Evolutionary conservation across 2,888 invertebrate species (phyloP).

Genomic region (Eustalomyia histrio): DNA sequence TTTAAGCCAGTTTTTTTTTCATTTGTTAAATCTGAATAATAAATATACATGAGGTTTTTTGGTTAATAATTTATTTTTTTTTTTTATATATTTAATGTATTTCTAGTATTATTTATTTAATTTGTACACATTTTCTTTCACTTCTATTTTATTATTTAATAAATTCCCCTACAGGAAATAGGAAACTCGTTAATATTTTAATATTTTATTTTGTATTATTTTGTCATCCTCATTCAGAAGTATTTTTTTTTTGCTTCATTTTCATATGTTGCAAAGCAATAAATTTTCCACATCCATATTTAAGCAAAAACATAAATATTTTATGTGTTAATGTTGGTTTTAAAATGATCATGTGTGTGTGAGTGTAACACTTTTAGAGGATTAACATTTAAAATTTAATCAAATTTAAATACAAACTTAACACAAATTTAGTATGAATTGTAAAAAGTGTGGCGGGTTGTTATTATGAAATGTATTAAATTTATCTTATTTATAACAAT

Average conservation of each 20-base stretch:
- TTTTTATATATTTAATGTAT: neutral
- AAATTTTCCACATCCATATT: slow-evolving; percentile 1
- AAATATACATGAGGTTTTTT: too few relatives aligned
- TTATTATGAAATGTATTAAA: too few relatives aligned
- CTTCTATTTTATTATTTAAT: neutral
- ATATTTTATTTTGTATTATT: neutral
- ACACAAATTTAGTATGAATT: neutral
- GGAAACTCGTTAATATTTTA: neutral
- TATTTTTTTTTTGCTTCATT: neutral
- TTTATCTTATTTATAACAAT: too few relatives aligned
- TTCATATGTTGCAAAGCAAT: slow-evolving; percentile 1
- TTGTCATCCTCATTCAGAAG: neutral
- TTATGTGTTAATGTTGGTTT: neutral
- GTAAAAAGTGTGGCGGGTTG: neutral
- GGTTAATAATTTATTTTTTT: neutral
- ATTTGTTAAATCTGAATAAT: too few relatives aligned
- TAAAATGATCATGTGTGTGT: neutral
- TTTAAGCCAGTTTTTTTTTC: too few relatives aligned
- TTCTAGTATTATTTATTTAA: neutral
- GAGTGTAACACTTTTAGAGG: neutral
- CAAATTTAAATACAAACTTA: neutral
- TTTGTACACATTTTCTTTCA: neutral
- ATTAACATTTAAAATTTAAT: neutral
- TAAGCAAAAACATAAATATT: neutral
- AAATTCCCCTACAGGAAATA: neutral